Evolutionary conservation across 2,888 invertebrate species (phyloP).

Genomic region (Caprella mutica): DNA sequence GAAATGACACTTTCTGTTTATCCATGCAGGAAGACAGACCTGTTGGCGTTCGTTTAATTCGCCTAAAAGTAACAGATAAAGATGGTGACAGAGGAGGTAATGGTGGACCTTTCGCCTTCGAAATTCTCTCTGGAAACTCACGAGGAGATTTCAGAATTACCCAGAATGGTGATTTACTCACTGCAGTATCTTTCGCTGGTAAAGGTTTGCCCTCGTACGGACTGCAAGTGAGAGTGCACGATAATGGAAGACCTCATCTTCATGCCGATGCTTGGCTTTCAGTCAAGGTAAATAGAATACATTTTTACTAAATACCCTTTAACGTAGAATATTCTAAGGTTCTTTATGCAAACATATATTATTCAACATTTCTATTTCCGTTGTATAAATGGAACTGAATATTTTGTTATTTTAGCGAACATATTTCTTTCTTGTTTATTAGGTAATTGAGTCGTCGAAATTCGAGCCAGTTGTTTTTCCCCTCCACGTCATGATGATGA

Average conservation of each 20-base stretch:
- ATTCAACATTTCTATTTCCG: too few relatives aligned
- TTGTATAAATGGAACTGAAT: background rate
- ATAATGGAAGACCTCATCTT: constrained; percentile 80
- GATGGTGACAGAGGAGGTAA: constrained; percentile 69
- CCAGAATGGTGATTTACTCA: constrained; percentile 69
- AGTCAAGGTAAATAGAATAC: constrained; percentile 47
- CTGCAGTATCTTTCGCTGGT: constrained; percentile 73
- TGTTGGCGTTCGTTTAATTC: constrained; percentile 64
- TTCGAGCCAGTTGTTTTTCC: constrained; percentile 84
- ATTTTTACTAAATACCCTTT: too few relatives aligned
- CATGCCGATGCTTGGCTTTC: constrained; percentile 73
- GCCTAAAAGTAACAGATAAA: constrained; percentile 67
- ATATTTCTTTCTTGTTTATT: constrained; percentile 11
- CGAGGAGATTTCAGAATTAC: constrained; percentile 73
- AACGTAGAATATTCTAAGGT: background rate
- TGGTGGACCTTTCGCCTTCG: constrained; percentile 43
- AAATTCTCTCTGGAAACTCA: constrained; percentile 61
- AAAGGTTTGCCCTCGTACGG: constrained; percentile 66
- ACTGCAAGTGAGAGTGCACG: constrained; percentile 79
- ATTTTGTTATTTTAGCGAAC: too few relatives aligned
- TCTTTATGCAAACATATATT: too few relatives aligned
- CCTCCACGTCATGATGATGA: constrained; percentile 69
- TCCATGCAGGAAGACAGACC: constrained; percentile 76
- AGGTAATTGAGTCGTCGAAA: constrained; percentile 83
- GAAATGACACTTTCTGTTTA: constrained; percentile 30